Percentiles rank a stretch among this genome's conserved stretches.
These are phyloP conservation scores for Nothobranchius furzeri DNA, from an alignment of 2,113 vertebrate genomes.

Conservation along the genomic window DNA sequence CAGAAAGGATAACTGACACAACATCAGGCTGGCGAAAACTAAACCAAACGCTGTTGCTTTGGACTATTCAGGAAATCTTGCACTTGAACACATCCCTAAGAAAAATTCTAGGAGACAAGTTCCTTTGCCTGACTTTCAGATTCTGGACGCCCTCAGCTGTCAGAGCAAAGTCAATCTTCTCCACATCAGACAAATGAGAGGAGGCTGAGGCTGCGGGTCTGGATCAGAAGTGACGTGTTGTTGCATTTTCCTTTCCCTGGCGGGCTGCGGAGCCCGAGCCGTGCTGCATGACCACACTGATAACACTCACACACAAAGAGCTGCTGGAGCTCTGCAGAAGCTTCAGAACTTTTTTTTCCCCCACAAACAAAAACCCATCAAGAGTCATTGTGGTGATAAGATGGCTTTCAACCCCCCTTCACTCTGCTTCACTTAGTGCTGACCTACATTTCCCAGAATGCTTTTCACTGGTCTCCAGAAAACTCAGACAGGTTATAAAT, in stretches of 20 bases:
- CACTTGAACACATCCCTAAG: neutral
- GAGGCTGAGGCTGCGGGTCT: neutral
- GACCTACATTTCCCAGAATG: constrained; percentile 35
- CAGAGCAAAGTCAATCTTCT: too few relatives aligned
- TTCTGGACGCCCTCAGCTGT: neutral
- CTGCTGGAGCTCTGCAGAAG: neutral
- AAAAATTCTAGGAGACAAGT: neutral
- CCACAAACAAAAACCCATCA: constrained; percentile 5
- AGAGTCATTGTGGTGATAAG: neutral
- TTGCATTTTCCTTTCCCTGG: constrained; percentile 36
- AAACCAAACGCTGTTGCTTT: neutral
- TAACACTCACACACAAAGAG: constrained; percentile 32
- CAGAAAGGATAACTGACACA: neutral
- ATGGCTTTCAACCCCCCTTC: neutral
- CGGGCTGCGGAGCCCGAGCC: constrained; percentile 18
- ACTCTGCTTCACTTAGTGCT: neutral
- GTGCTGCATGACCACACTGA: constrained; percentile 35
- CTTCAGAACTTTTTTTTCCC: neutral
- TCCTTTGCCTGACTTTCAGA: neutral
- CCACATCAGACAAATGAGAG: neutral
- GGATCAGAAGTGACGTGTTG: constrained; percentile 31
- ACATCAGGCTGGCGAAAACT: neutral
- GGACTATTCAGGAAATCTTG: neutral
- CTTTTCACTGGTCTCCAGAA: constrained; percentile 11
- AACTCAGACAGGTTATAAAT: neutral